Evolutionary conservation across 2,113 vertebrate genomes (phyloP), one percentile per base, ranked within the genome.

Genomic region (Mastomys natalensis): DNA sequence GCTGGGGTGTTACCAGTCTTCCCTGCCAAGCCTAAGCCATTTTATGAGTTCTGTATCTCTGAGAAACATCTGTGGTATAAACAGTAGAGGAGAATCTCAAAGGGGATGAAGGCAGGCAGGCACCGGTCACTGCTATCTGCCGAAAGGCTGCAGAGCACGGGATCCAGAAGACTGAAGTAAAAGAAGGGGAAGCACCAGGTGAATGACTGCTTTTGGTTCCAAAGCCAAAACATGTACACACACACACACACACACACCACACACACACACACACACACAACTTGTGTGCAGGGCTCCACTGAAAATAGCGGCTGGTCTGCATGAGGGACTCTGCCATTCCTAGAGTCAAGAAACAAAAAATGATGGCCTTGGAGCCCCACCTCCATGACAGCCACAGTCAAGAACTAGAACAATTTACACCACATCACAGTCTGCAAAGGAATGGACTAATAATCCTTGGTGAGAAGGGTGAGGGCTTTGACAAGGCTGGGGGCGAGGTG

Each of bases 111-210:
- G 62, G 90, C 76, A 97, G 45, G 48, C 85, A 93, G 95, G 16
- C 85, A 93, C 95, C 96, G 95, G 92, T 95, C 88, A 86, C 51
- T 97, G 89, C 90, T 95, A 45, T 95, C 88, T 90, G 93, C 85
- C 96, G 92, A 90, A 95, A 93, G 81, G 90, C 92, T 97, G 85
- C 91, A 86, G 81, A 94, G 81, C 22, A 9, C 92, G 76, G 97
- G 77, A 92, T 77, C 70, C 45, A 81, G 87, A 53, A 94, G 93
- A 94, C 95, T 92, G 93, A 93, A 43, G 82, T 53, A 94, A 77
- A 95, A 95, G 34, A 66, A 90, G 90, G 96, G 96, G 96, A 97
- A 98, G 97, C 97, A 98, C 97, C 98, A 98, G 93, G 90, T 90
- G 80, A 92, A 90, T 86, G 95, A 86, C 76, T 92, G 91, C 90